Evolutionary conservation across 2,888 invertebrate genomes (phyloP).

Genomic region (Leptopilina syphax): DNA sequence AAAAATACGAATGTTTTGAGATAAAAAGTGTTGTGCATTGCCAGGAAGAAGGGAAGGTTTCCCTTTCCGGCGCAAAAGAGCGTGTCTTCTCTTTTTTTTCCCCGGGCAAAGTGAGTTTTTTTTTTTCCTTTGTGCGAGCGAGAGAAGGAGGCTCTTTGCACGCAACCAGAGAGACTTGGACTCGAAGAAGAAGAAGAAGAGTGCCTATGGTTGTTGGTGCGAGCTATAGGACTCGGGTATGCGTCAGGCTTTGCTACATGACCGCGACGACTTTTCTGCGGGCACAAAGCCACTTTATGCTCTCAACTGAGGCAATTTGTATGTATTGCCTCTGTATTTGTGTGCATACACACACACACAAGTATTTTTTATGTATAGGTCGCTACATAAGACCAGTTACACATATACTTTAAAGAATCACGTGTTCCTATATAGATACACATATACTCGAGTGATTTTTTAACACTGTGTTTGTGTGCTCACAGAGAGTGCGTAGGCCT

Average conservation of each 20-base stretch:
- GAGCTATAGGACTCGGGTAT: conserved; percentile 48
- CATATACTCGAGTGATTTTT: conserved; percentile 12
- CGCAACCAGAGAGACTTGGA: conserved; percentile 15
- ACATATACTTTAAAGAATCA: not conserved
- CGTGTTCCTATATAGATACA: not conserved
- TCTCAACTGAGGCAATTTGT: not conserved
- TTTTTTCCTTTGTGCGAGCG: conserved; percentile 35
- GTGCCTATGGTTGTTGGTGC: conserved; percentile 29
- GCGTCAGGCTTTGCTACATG: conserved; percentile 58
- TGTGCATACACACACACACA: not conserved
- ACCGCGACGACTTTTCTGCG: conserved; percentile 57
- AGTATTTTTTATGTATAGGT: too few relatives aligned
- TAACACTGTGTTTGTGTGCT: not conserved
- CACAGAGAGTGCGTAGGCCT: conserved; percentile 33
- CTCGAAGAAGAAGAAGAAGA: not conserved
- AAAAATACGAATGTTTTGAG: not conserved
- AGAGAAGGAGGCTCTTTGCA: conserved; percentile 5
- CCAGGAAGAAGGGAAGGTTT: conserved; percentile 59
- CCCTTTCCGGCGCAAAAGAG: conserved; percentile 73
- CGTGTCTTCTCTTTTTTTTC: conserved; percentile 65
- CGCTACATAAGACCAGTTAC: conserved; percentile 17
- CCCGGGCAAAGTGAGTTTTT: conserved; percentile 44
- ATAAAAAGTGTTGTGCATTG: conserved; percentile 2
- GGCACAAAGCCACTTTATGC: conserved; percentile 46
- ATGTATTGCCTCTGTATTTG: too few relatives aligned